phyloP scores from a whole-genome alignment of 2,113 vertebrate genomes.

The Chionis minor region DNA sequence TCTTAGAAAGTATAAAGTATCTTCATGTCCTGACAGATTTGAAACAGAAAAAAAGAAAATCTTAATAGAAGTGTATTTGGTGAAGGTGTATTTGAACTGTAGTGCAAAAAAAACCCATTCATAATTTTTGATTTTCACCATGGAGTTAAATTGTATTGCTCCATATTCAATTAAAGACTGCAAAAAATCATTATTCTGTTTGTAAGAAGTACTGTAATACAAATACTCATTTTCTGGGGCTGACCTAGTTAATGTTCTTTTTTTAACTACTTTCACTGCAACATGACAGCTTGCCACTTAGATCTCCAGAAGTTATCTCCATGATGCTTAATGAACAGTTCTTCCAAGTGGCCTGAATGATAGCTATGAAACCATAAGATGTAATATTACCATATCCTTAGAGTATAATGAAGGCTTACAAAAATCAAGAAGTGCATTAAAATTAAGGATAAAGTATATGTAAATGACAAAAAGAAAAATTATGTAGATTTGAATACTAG shows the following conservation, averaged over 20 bases:
- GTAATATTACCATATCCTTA: constrained; percentile 22
- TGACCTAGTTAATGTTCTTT: constrained; percentile 53
- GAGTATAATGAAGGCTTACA: constrained; percentile 22
- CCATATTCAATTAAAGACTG: background rate
- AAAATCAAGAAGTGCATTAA: constrained; percentile 44
- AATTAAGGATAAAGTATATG: constrained; percentile 17
- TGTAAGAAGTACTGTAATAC: background rate
- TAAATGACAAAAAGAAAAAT: constrained; percentile 42
- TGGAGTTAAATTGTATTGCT: background rate
- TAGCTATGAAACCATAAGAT: constrained; percentile 20
- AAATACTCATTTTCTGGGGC: background rate
- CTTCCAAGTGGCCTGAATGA: constrained; percentile 35
- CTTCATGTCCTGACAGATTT: background rate
- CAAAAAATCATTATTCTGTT: background rate
- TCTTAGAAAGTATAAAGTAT: background rate
- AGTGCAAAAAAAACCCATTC: background rate
- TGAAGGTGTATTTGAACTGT: background rate
- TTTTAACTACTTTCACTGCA: constrained; percentile 30
- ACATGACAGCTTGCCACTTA: constrained; percentile 41
- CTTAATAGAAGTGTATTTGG: background rate
- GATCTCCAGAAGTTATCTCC: constrained; percentile 46
- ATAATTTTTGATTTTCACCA: background rate
- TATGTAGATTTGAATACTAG: background rate
- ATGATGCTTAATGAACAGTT: constrained; percentile 46
- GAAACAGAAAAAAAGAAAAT: background rate